Evolutionary conservation across 2,797 vertebrate species (phyloP).

Genomic region (Taenioides sp.): DNA sequence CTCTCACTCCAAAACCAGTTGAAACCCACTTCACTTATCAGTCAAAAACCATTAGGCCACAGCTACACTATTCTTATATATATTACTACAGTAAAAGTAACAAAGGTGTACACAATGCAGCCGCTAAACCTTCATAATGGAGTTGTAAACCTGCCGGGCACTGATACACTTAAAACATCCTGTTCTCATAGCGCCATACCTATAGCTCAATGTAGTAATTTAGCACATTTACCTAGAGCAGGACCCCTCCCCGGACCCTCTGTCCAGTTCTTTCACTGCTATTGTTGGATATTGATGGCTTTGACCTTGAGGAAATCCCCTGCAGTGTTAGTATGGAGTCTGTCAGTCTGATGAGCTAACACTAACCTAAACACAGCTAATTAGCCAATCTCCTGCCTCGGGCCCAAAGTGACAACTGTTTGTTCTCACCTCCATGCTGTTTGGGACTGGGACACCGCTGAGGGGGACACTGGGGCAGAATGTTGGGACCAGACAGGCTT

Average conservation of each 20-base stretch:
- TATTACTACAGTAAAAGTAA: neutral
- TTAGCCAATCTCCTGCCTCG: conserved; percentile 46
- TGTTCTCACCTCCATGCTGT: conserved; percentile 33
- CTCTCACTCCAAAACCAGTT: no score
- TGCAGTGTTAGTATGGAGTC: conserved; percentile 53
- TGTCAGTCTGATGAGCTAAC: conserved; percentile 62
- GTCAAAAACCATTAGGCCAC: no score
- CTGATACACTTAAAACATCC: conserved; percentile 64
- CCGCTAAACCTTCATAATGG: conserved; percentile 43
- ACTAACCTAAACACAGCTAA: conserved; percentile 73
- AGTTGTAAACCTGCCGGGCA: conserved; percentile 65
- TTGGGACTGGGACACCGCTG: conserved; percentile 26
- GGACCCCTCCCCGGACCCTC: conserved; percentile 36
- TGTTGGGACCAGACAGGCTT: conserved; percentile 39
- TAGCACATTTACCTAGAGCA: conserved; percentile 49
- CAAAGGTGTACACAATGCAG: conserved; percentile 54
- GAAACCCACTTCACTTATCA: no score
- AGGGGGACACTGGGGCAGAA: conserved; percentile 38
- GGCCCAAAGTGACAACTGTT: conserved; percentile 36
- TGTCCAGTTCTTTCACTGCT: conserved; percentile 30
- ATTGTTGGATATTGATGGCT: conserved; percentile 72
- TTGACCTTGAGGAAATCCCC: conserved; percentile 73
- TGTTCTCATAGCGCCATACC: conserved; percentile 55
- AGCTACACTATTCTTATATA: no score
- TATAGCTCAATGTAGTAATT: conserved; percentile 52